Evolutionary conservation across 2,888 invertebrate species (phyloP).

Genomic region (Tanypteryx hageni): DNA sequence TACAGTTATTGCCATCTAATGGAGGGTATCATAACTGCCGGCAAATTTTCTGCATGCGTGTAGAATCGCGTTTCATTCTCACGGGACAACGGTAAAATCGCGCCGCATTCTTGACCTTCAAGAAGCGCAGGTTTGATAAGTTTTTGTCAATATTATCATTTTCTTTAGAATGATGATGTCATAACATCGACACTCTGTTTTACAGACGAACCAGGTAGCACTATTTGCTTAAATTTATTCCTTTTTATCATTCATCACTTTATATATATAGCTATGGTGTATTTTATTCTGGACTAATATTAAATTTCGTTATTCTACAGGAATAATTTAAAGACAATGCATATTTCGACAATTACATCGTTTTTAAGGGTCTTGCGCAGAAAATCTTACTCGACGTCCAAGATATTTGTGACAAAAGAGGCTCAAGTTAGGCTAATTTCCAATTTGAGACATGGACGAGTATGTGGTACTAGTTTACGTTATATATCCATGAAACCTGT

Average conservation of each 20-base stretch:
- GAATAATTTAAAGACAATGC: conserved; percentile 26
- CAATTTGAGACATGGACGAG: background rate
- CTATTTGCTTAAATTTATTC: background rate
- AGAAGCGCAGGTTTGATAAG: background rate
- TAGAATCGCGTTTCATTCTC: conserved; percentile 3
- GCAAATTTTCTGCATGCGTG: conserved; percentile 4
- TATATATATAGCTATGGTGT: background rate
- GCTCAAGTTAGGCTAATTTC: background rate
- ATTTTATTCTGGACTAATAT: background rate
- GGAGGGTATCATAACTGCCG: background rate
- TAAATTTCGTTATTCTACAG: background rate
- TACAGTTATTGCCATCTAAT: background rate
- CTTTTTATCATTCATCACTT: background rate
- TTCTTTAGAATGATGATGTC: conserved; percentile 18
- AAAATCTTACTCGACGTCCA: background rate
- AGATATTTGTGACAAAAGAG: background rate
- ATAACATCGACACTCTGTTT: conserved; percentile 4
- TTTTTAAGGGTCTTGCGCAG: conserved; percentile 17
- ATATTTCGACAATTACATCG: conserved; percentile 34
- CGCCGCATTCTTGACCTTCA: conserved; percentile 29
- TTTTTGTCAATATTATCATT: background rate
- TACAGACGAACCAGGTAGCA: background rate
- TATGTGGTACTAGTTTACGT: background rate
- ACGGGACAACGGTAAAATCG: background rate
- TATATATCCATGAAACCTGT: background rate